Evolutionary conservation across 2,888 invertebrate species (phyloP).

Genomic region (Crossocerus cetratus): DNA sequence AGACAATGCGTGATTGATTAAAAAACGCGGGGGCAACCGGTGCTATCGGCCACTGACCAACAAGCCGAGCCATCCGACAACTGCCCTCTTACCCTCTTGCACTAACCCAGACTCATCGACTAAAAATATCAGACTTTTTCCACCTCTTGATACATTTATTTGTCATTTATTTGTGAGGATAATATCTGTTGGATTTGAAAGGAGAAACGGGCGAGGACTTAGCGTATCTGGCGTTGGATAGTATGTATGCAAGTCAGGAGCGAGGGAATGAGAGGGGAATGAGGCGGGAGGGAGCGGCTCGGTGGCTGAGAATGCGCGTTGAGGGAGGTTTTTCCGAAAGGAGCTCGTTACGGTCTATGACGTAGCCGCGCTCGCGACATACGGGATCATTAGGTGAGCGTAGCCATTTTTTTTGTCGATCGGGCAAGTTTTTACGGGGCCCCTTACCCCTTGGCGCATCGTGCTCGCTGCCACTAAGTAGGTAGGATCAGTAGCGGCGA

Average conservation of each 20-base stretch:
- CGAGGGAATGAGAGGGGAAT: too few species aligned
- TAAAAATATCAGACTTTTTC: too few species aligned
- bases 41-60: slow-evolving; percentile 35
- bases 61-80: too few species aligned
- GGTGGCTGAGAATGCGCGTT: slow-evolving; percentile 24
- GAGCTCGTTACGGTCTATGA: slow-evolving; percentile 33
- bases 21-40: slow-evolving; percentile 47
- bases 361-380: slow-evolving; percentile 13
- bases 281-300: too few species aligned
- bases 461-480: slow-evolving; percentile 4
- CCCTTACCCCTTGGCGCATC: slow-evolving; percentile 24
- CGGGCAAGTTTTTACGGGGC: slow-evolving; percentile 38
- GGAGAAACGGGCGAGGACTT: too few species aligned
- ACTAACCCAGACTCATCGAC: background rate
- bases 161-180: too few species aligned
- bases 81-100: slow-evolving; percentile 44
- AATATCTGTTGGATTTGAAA: too few species aligned
- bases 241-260: too few species aligned
- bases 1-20: slow-evolving; percentile 52
- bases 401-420: slow-evolving; percentile 34
- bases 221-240: too few species aligned
- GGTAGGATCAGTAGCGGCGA: slow-evolving; percentile 10
- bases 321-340: slow-evolving; percentile 22
- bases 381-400: slow-evolving; percentile 36
- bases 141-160: too few species aligned